These are phyloP conservation scores for Laothoe populi DNA, from an alignment of 2,888 invertebrate species.

Conservation along the genomic window DNA sequence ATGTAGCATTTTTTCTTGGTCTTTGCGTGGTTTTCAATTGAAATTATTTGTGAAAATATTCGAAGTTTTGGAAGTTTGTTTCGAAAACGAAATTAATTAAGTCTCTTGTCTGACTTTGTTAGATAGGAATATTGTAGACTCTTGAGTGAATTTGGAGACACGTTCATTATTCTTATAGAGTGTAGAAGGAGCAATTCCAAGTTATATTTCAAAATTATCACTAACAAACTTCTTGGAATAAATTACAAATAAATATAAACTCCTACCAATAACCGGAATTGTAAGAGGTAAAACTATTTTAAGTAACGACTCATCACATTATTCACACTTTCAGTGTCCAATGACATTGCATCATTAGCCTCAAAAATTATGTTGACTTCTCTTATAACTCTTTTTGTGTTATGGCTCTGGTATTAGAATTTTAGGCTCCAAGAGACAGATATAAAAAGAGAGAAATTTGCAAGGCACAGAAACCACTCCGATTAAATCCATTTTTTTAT, in stretches of 20 bases:
- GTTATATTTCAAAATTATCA: background rate
- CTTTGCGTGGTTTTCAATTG: background rate
- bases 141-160: background rate
- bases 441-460: too few relatives aligned
- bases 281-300: too few relatives aligned
- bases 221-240: background rate
- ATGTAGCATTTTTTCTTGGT: background rate
- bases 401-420: too few relatives aligned
- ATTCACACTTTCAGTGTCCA: too few relatives aligned
- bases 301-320: too few relatives aligned
- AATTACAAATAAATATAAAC: background rate
- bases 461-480: too few relatives aligned
- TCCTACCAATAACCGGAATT: too few relatives aligned
- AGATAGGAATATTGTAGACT: background rate
- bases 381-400: too few relatives aligned
- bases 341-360: too few relatives aligned
- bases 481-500: too few relatives aligned
- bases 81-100: slow-evolving; percentile 6
- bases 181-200: background rate
- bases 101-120: background rate
- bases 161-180: background rate
- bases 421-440: too few relatives aligned
- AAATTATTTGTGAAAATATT: background rate
- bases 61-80: slow-evolving; percentile 7
- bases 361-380: too few relatives aligned